phyloP scores from a whole-genome alignment of 2,888 invertebrate genomes.

The Drosophila sordidapex region DNA sequence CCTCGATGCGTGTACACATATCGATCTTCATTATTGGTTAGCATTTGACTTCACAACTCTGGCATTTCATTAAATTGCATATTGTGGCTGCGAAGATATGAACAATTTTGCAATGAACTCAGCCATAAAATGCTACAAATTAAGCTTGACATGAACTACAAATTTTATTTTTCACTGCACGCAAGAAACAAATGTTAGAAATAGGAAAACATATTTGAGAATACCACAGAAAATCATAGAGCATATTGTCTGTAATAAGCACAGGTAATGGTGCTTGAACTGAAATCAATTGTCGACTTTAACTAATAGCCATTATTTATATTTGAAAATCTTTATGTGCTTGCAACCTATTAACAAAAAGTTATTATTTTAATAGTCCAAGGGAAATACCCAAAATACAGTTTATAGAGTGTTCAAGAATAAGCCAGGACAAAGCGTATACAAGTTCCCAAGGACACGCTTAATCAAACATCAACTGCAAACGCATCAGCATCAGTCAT shows the following conservation, averaged over 20 bases:
- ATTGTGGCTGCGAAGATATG: constrained; percentile 12
- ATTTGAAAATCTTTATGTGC: neutral
- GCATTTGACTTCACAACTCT: constrained; percentile 49
- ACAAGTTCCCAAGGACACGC: neutral
- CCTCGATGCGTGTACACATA: constrained; percentile 23
- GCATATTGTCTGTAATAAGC: neutral
- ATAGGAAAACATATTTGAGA: neutral
- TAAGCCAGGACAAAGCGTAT: neutral
- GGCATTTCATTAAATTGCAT: constrained; percentile 51
- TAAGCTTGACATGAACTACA: neutral
- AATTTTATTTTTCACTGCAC: neutral
- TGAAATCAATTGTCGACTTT: neutral
- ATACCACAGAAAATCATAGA: neutral
- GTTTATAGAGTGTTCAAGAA: constrained; percentile 1
- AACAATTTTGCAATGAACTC: neutral
- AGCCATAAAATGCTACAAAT: neutral
- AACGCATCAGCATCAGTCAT: constrained; percentile 13
- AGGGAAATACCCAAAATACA: neutral
- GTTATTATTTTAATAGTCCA: neutral
- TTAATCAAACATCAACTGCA: constrained; percentile 1
- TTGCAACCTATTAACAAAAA: neutral
- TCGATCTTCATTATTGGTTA: constrained; percentile 45
- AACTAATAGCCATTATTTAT: neutral
- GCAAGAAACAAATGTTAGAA: neutral
- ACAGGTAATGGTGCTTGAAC: neutral